Conservation (phyloP, 1,140 invertebrate species). For the Cydia fagiglandana region DNA sequence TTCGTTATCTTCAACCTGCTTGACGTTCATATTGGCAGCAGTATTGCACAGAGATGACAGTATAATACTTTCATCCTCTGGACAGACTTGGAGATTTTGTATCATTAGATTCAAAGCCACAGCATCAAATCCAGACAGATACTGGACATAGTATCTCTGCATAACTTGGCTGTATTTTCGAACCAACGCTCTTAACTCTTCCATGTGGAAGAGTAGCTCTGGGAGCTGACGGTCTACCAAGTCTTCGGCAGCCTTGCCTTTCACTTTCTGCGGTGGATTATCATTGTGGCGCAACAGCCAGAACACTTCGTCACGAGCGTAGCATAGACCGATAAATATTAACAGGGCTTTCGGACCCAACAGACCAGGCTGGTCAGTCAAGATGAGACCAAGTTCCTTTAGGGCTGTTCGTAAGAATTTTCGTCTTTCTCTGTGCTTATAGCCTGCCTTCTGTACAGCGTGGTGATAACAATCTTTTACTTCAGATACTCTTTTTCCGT, state of each 20-base stretch:
- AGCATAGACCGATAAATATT: slow-evolving; percentile 97
- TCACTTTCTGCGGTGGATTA: slow-evolving; percentile 92
- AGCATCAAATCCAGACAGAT: slow-evolving; percentile 96
- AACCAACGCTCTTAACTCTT: slow-evolving; percentile 95
- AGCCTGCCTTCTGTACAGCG: slow-evolving; percentile 93
- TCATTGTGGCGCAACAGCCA: slow-evolving; percentile 98
- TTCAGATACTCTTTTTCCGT: slow-evolving; percentile 94
- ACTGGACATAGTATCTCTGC: slow-evolving; percentile 98
- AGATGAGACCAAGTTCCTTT: slow-evolving; percentile 96
- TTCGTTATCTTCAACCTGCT: slow-evolving; percentile 98
- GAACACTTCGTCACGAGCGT: slow-evolving; percentile 97
- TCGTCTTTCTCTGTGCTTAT: slow-evolving; percentile 94
- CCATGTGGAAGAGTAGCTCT: slow-evolving; percentile 98
- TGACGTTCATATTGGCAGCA: slow-evolving; percentile 92
- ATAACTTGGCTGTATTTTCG: slow-evolving; percentile 98
- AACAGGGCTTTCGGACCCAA: slow-evolving; percentile 98
- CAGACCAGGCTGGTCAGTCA: slow-evolving; percentile 98
- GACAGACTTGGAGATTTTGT: slow-evolving; percentile 90
- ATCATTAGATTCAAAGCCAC: slow-evolving; percentile 95
- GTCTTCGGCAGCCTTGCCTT: slow-evolving; percentile 93
- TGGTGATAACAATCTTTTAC: slow-evolving; percentile 96
- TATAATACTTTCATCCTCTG: slow-evolving; percentile 97
- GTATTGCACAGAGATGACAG: slow-evolving; percentile 95
- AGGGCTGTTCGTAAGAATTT: slow-evolving; percentile 97
- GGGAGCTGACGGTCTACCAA: slow-evolving; percentile 96